A percentile compares a stretch with the other conserved stretches of the same genome.
Evolutionary conservation across 2,113 vertebrate genomes (phyloP).

Genomic region (Dicentrarchus labrax): DNA sequence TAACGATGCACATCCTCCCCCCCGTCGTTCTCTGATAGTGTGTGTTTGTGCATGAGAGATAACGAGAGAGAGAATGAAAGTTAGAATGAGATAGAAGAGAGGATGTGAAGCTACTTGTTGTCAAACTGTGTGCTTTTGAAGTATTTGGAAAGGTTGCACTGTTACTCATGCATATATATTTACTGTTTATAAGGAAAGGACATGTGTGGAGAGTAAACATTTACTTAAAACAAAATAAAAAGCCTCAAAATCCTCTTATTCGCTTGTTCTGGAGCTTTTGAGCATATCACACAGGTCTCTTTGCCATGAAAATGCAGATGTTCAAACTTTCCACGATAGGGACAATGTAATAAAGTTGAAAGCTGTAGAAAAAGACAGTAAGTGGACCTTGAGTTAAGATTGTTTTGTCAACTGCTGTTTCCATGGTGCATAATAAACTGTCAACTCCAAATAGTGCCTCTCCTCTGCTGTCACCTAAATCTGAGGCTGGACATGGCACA

Average conservation of each 20-base stretch:
- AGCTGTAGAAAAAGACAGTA: not conserved
- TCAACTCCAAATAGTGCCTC: not conserved
- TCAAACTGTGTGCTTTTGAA: not conserved
- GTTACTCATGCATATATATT: not conserved
- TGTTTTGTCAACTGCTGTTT: not conserved
- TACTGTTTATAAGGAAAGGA: not conserved
- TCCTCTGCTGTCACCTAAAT: not conserved
- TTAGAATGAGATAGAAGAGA: not conserved
- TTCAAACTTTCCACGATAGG: not conserved
- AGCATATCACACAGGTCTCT: not conserved
- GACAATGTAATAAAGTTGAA: not conserved
- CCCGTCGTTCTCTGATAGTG: fast-evolving
- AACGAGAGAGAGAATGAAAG: not conserved
- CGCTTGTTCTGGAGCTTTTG: not conserved
- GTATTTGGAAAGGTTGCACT: too few species aligned
- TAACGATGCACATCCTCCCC: not conserved
- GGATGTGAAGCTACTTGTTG: not conserved
- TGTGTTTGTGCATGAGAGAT: not conserved
- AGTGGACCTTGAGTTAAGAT: not conserved
- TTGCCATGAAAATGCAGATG: too few species aligned
- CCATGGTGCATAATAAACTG: not conserved
- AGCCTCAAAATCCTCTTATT: not conserved
- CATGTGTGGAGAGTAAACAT: too few species aligned
- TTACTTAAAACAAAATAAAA: not conserved
- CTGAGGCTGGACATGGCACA: not conserved